Evolutionary conservation across 2,113 vertebrate genomes (phyloP).

Genomic region (Chiloscyllium plagiosum): DNA sequence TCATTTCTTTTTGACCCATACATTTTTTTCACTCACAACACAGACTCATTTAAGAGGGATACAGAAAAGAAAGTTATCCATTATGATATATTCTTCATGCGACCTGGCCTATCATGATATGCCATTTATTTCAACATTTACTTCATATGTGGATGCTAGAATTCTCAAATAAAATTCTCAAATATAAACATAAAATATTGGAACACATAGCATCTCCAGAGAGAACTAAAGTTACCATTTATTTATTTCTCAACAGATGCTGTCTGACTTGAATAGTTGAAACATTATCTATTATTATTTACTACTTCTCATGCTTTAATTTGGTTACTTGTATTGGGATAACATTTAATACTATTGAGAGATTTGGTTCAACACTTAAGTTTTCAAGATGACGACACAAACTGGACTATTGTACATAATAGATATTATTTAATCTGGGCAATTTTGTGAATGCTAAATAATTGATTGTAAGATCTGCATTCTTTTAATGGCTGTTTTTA

Average conservation of each 20-base stretch:
- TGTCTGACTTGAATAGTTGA: neutral
- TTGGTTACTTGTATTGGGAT: neutral
- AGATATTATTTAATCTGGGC: neutral
- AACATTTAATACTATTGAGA: neutral
- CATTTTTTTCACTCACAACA: neutral
- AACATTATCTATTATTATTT: neutral
- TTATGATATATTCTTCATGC: neutral
- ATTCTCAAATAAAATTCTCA: neutral
- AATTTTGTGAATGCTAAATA: neutral
- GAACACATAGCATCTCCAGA: neutral
- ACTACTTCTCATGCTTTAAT: neutral
- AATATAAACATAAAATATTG: neutral
- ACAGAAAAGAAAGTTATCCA: neutral
- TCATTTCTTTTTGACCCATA: neutral
- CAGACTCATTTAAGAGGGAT: neutral
- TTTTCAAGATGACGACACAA: neutral
- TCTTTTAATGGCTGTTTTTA: neutral
- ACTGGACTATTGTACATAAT: neutral
- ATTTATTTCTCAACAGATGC: neutral
- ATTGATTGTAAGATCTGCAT: neutral
- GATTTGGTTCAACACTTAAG: neutral
- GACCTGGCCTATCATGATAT: neutral
- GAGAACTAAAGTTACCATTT: neutral
- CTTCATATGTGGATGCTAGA: neutral
- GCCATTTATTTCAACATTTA: neutral